Evolutionary conservation across 2,113 vertebrate genomes (phyloP), one percentile per base, ranked within the genome.

Genomic region (Tyto alba): DNA sequence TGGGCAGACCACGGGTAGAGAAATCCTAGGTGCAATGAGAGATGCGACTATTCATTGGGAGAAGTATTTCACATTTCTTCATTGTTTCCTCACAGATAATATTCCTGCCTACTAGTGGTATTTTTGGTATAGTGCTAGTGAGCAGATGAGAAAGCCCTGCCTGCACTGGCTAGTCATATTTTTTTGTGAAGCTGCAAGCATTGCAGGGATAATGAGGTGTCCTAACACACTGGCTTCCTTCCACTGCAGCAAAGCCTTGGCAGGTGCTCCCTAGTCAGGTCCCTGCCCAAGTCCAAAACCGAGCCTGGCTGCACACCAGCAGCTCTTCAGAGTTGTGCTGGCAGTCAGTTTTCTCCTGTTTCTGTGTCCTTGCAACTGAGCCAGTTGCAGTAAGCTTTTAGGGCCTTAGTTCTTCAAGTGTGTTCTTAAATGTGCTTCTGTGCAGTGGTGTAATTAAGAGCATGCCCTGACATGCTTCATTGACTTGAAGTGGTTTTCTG

Each of bases 231-330:
- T 63, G 88, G 57, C 43, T 67, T 84, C 67, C 53, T 85, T 80
- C 73, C 29, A n/a, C 40, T 73, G 73, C 63, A 84, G 59, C 48
- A 73, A 13, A 66, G 38, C 53, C 53, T 76, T 75, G 80, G 72
- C 83, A 57, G 21, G 47, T 41, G 36, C 45, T 60, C 25, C 18
- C 10, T 55, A 11, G 9, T 32, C 22, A 27, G 47, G 36, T 40
- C 48, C n/a, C 47, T 86, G 62, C 36, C 36, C 29, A n/a, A n/a
- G 23, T 80, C 74, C 64, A 69, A 52, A 86, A 17, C 43, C 1
- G 0, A 1, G 2, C 22, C 36, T 76, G 59, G 23, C 48, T 60
- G 50, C 16, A 7, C 6, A 2, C 27, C 0, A 6, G 6, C 32
- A 71, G 52, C 67, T 67, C 25, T 30, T 40, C 1, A 2, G 19